These are phyloP conservation scores for Pollenia labialis DNA, from an alignment of 2,888 invertebrate species.

Conservation along the genomic window DNA sequence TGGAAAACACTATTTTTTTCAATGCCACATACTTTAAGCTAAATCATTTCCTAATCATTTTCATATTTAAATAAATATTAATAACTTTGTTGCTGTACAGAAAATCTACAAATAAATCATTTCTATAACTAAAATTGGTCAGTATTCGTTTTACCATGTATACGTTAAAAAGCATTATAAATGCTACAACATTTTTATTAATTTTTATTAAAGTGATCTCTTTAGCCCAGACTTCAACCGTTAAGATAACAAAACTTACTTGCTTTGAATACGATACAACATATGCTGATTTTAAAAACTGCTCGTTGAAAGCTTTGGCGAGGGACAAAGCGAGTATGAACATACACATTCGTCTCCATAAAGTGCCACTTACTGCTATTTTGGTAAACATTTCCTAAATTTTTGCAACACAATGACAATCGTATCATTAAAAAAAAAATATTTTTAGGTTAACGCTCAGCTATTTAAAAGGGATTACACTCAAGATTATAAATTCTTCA, in stretches of 20 bases:
- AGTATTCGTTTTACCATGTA: neutral
- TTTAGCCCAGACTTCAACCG: neutral
- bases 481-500: conserved; percentile 14
- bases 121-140: no score
- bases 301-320: conserved; percentile 4
- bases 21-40: no score
- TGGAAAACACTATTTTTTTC: no score
- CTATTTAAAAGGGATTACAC: neutral
- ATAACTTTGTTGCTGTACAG: no score
- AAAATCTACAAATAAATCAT: no score
- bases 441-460: conserved; percentile 2
- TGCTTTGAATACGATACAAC: conserved; percentile 5
- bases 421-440: no score
- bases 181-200: neutral
- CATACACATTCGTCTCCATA: neutral
- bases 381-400: neutral
- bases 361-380: conserved; percentile 9
- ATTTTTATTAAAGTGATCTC: neutral
- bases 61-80: no score
- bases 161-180: neutral
- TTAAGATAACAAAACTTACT: conserved; percentile 28
- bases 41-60: no score
- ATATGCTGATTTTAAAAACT: neutral
- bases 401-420: neutral
- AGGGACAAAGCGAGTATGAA: neutral